A percentile compares a stretch with the other conserved stretches of the same genome.
Evolutionary conservation across 2,797 vertebrate genomes (phyloP).

Genomic region (Tarsius wallacei): DNA sequence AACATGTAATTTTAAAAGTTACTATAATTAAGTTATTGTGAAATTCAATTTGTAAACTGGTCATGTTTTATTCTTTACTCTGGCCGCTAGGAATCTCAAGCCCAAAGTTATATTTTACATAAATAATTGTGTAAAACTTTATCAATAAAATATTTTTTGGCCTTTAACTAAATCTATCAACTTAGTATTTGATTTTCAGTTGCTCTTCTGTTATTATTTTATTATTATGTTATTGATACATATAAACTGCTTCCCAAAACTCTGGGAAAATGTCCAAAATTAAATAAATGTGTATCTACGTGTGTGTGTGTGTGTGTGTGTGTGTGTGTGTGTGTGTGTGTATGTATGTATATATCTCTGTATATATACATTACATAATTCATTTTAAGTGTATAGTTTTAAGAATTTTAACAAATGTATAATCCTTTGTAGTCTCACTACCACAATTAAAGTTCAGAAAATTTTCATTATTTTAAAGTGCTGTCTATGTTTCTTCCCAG

Average conservation of each 20-base stretch:
- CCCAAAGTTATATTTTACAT: neutral
- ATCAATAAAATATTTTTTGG: neutral
- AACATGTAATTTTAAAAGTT: conserved; percentile 36
- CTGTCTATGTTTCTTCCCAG: neutral
- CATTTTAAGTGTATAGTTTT: neutral
- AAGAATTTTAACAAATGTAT: neutral
- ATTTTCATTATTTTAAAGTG: neutral
- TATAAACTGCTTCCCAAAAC: neutral
- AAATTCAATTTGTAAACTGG: conserved; percentile 1
- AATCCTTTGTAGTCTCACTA: neutral
- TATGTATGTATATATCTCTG: too few relatives aligned
- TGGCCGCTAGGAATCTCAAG: neutral
- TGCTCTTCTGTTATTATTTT: neutral
- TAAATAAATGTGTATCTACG: neutral
- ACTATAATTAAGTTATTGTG: neutral
- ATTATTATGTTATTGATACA: neutral
- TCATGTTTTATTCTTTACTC: neutral
- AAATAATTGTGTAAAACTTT: neutral
- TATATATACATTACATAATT: too few relatives aligned
- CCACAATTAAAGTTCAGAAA: conserved; percentile 4
- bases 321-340: too few relatives aligned
- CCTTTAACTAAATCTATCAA: neutral
- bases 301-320: too few relatives aligned
- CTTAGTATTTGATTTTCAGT: neutral
- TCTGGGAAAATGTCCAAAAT: neutral